Evolutionary conservation across 2,888 invertebrate species (phyloP), one percentile per base, ranked within the genome.

Genomic region (Drosophila tripunctata): DNA sequence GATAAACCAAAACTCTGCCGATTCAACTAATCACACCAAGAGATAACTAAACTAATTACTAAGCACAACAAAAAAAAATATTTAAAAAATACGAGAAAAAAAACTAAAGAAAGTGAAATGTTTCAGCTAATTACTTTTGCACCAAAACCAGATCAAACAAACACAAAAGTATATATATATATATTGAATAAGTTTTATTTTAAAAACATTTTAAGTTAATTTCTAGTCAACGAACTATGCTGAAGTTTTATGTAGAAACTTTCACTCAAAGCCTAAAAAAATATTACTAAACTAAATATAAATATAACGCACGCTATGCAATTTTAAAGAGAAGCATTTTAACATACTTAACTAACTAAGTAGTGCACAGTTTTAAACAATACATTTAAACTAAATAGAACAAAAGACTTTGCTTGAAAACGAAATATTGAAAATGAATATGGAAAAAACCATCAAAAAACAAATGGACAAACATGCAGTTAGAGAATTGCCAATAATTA

Each of bases 401-500:
- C 31, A 85, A 85, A 82, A 82, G 85, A 87, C 87, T 82, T 87
- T 76, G 87, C 74, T 87, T 78, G 66, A 70, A 69, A 45, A 10
- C 27, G 10, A 74, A 70, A 66, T 66, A 62, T 75, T 65, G 33
- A 69, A 57, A 66, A 67, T 61, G 61, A 35, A 75, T 48, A 55
- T 54, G 41, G 55, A 21, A 31, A 61, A 31, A 61, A 58, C 60
- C 62, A 70, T 65, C 60, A 62, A 61, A 63, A 63, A 70, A 43
- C 47, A 67, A 40, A 40, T 44, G 27, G 41, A 54, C 41, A 61
- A n/a, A 51, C 88, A 84, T 84, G 83, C 83, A 84, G 86, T 84
- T 84, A 84, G 83, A 78, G 58, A 85, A 85, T 87, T 87, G 88
- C 83, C 83, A 84, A 84, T 87, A 77, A 85, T 69, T 78, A 82